A percentile compares a stretch with the other conserved stretches of the same genome.
These are phyloP conservation scores for Diorhabda sublineata DNA, from an alignment of 1,140 invertebrate species.

Conservation along the genomic window DNA sequence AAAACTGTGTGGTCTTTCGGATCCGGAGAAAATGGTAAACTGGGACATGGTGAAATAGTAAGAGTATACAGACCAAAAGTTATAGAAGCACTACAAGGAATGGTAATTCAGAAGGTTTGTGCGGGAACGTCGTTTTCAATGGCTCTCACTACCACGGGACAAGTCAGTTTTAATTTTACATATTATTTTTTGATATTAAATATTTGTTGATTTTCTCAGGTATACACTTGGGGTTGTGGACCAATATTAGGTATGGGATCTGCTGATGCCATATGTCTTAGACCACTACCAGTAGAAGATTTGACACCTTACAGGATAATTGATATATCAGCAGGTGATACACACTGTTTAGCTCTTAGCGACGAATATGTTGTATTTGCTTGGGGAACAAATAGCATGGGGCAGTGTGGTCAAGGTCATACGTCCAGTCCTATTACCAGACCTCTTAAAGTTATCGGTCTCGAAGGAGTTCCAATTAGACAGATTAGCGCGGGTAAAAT, in stretches of 20 bases:
- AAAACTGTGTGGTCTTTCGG: constrained; percentile 66
- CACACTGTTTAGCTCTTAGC: constrained; percentile 59
- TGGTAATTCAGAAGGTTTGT: constrained; percentile 58
- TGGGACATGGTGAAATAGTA: constrained; percentile 59
- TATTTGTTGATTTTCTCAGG: constrained; percentile 42
- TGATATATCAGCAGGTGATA: constrained; percentile 55
- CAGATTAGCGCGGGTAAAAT: constrained; percentile 62
- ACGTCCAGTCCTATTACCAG: constrained; percentile 59
- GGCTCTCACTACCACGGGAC: constrained; percentile 57
- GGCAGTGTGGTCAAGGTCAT: constrained; percentile 68
- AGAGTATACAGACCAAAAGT: constrained; percentile 59
- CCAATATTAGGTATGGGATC: constrained; percentile 56
- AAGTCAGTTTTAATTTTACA: constrained; percentile 37
- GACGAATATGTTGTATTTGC: constrained; percentile 54
- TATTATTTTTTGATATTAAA: background rate
- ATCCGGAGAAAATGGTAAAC: constrained; percentile 57
- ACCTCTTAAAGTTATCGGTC: constrained; percentile 58
- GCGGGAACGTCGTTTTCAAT: constrained; percentile 59
- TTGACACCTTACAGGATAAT: constrained; percentile 44
- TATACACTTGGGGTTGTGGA: constrained; percentile 63
- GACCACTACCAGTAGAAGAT: constrained; percentile 50
- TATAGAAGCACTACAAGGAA: constrained; percentile 59
- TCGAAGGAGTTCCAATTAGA: constrained; percentile 57
- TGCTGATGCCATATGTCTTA: constrained; percentile 54
- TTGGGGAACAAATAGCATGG: constrained; percentile 69